Conservation (phyloP, 1,140 invertebrate genomes). For the Euborellia annulipes region DNA sequence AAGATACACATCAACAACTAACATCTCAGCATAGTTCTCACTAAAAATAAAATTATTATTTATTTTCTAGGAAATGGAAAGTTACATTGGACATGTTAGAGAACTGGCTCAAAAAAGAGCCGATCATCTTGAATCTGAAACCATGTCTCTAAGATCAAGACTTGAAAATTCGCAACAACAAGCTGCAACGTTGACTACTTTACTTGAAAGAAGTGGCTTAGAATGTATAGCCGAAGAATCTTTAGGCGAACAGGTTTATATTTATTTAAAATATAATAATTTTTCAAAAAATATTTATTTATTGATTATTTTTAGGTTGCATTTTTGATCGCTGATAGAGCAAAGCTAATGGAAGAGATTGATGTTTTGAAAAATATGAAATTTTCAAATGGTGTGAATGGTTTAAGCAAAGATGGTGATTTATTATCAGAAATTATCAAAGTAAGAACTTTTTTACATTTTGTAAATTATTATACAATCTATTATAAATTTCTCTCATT, state of each 20-base stretch:
- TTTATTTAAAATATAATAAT: not conserved
- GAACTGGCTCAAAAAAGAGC: constrained; percentile 23
- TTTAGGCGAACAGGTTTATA: constrained; percentile 16
- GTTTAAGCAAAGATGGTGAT: constrained; percentile 15
- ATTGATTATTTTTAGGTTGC: constrained; percentile 17
- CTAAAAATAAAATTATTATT: too few species aligned
- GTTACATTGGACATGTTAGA: constrained; percentile 23
- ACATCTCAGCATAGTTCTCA: too few species aligned
- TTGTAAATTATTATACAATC: not conserved
- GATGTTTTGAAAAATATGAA: constrained; percentile 19
- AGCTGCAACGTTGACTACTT: constrained; percentile 14
- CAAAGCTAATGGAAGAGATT: constrained; percentile 20
- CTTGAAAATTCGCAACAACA: constrained; percentile 16
- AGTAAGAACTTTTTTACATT: constrained; percentile 5
- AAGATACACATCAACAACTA: too few species aligned
- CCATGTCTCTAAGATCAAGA: constrained; percentile 15
- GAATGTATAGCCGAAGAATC: constrained; percentile 14
- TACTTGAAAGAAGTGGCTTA: constrained; percentile 15
- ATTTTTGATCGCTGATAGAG: constrained; percentile 20
- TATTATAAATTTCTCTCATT: too few species aligned
- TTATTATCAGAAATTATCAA: constrained; percentile 22
- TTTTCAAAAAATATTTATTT: not conserved
- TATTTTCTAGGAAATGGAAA: constrained; percentile 27
- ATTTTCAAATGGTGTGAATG: constrained; percentile 16
- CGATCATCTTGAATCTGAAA: constrained; percentile 22